Evolutionary conservation across 1,140 invertebrate species (phyloP).

Genomic region (Bombyx mandarina): DNA sequence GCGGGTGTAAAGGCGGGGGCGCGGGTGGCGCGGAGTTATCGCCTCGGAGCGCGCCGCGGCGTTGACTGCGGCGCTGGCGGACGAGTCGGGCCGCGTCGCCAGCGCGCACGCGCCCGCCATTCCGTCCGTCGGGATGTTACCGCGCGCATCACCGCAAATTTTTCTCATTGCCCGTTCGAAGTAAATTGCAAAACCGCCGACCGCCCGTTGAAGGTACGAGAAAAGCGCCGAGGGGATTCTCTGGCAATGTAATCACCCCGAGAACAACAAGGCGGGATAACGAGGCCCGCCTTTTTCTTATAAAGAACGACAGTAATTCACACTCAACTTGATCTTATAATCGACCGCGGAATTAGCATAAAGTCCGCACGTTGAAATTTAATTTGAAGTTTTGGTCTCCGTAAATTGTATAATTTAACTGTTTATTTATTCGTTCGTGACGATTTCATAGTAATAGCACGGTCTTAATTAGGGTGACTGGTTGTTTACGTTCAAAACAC

Average conservation of each 20-base stretch:
- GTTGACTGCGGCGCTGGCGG: slow-evolving; percentile 37
- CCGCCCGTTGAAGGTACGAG: slow-evolving; percentile 33
- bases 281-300: slow-evolving; percentile 32
- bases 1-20: slow-evolving; percentile 12
- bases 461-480: slow-evolving; percentile 14
- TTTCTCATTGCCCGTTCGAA: slow-evolving; percentile 46
- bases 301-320: slow-evolving; percentile 24
- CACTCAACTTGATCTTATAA: slow-evolving; percentile 36
- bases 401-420: slow-evolving; percentile 18
- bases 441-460: background rate
- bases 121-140: background rate
- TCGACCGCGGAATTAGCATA: slow-evolving; percentile 30
- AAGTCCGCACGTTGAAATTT: background rate
- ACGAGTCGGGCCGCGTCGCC: slow-evolving; percentile 7
- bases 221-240: slow-evolving; percentile 36
- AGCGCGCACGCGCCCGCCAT: slow-evolving; percentile 14
- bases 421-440: slow-evolving; percentile 19
- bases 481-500: slow-evolving; percentile 20
- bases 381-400: slow-evolving; percentile 12
- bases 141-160: slow-evolving; percentile 35
- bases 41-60: slow-evolving; percentile 12
- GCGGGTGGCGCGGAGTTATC: slow-evolving; percentile 15
- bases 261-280: slow-evolving; percentile 42
- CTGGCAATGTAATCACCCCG: slow-evolving; percentile 40
- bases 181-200: slow-evolving; percentile 55